Evolutionary conservation across 2,113 vertebrate genomes (phyloP), one percentile per base, ranked within the genome.

Genomic region (Lipotes vexillifer): DNA sequence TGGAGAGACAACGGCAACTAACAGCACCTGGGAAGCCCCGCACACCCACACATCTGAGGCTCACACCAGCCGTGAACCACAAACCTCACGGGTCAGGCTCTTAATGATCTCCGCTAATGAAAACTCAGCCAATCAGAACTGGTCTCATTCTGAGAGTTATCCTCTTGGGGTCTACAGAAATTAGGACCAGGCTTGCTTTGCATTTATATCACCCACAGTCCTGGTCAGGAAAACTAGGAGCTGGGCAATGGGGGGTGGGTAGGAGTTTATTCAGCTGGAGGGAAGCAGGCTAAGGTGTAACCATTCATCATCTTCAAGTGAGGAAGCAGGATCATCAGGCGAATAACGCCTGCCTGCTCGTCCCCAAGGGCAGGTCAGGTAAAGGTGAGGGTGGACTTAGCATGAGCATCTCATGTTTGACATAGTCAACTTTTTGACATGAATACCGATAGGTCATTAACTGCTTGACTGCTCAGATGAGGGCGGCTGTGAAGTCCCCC

Each of bases 91-190:
- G 90, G 84, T 86, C 96, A 93, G 75, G 31, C 0, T 6, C 52
- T 90, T 94, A 93, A 90, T 0, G 65, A 75, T 90, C 69, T 85
- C 91, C 33, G 46, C 94, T 97, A 93, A 97, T 95, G 94, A 93
- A 95, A 97, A 94, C 69, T 72, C 84, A 96, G 49, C 88, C 94
- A 77, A 55, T 97, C 94, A 92, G 80, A 96, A 97, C 84, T 71
- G 90, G 87, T 44, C 88, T 71, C 81, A 55, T 94, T 94, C 85
- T 90, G 36, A 29, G 44, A 61, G 74, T 69, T 96, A 88, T 88
- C 72, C 95, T 91, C 86, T 85, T 59, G 90, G 75, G 90, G 68
- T 97, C 72, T 92, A 63, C 90, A 44, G 82, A 87, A 93, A 94
- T 93, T 91, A 84, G 13, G 21, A 63, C 31, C 44, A 72, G 36